Conservation (phyloP, 2,113 vertebrate genomes). For the Abramis brama region DNA sequence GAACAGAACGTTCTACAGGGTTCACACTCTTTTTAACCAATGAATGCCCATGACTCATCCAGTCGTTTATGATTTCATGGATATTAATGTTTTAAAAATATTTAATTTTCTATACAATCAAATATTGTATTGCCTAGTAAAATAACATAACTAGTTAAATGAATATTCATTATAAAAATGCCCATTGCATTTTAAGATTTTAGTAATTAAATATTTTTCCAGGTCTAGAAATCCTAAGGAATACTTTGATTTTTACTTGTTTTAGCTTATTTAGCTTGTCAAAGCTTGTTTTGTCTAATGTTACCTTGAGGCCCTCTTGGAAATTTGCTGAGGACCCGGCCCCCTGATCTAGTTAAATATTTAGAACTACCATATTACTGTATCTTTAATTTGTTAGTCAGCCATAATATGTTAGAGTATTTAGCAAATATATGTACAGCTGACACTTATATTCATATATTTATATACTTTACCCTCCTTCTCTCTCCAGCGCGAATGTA, state of each 20-base stretch:
- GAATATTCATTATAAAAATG: not conserved
- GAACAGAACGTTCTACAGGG: too few relatives aligned
- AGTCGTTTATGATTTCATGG: too few relatives aligned
- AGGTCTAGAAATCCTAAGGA: not conserved
- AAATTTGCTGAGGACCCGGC: too few relatives aligned
- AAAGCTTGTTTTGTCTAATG: too few relatives aligned
- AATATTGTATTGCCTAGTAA: not conserved
- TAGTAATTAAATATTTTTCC: not conserved
- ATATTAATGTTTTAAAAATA: too few relatives aligned
- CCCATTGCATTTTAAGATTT: not conserved
- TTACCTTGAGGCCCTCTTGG: too few relatives aligned
- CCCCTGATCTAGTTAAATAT: not conserved
- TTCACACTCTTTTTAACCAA: too few relatives aligned
- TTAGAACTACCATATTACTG: not conserved
- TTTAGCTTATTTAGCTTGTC: too few relatives aligned
- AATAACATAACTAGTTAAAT: not conserved
- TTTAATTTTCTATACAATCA: not conserved
- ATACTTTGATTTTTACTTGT: too few relatives aligned
- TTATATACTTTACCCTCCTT: not conserved
- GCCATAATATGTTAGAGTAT: not conserved
- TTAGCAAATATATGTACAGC: not conserved
- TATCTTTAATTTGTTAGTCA: not conserved
- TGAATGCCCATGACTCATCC: too few relatives aligned
- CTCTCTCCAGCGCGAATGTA: constrained; percentile 75
- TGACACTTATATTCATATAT: not conserved